Evolutionary conservation across 2,797 vertebrate genomes (phyloP).

Genomic region (Coendou prehensilis): DNA sequence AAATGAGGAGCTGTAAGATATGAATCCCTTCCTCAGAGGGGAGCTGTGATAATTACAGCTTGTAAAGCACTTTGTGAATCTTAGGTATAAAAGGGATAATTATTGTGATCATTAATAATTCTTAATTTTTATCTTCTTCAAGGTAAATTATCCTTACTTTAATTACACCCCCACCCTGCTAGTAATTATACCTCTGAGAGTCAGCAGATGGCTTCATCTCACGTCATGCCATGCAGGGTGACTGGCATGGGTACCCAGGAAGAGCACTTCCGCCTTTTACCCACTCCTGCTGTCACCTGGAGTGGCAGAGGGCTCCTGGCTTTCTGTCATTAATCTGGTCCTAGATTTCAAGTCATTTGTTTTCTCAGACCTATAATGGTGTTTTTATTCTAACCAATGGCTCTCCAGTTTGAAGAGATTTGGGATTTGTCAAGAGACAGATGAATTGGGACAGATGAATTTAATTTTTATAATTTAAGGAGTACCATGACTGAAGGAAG

Average conservation of each 20-base stretch:
- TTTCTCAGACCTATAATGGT: slow-evolving; percentile 31
- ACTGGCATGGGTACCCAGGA: not conserved
- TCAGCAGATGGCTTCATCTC: slow-evolving; percentile 84
- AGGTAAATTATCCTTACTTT: slow-evolving; percentile 84
- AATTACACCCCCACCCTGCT: slow-evolving; percentile 86
- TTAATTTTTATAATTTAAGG: slow-evolving; percentile 49
- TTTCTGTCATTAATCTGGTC: slow-evolving; percentile 22
- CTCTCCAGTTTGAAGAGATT: not conserved
- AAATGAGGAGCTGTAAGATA: slow-evolving; percentile 73
- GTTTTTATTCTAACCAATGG: slow-evolving; percentile 36
- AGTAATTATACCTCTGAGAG: slow-evolving; percentile 87
- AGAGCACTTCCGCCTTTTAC: slow-evolving; percentile 5
- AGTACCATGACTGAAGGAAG: slow-evolving; percentile 12
- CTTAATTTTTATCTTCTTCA: slow-evolving; percentile 87
- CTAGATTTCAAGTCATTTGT: slow-evolving; percentile 20
- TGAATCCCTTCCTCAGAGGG: slow-evolving; percentile 80
- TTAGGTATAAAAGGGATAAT: slow-evolving; percentile 79
- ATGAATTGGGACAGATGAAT: slow-evolving; percentile 1
- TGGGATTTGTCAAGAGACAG: slow-evolving; percentile 44
- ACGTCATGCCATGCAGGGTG: slow-evolving; percentile 72
- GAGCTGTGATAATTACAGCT: slow-evolving; percentile 86
- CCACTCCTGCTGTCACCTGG: not conserved
- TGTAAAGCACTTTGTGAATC: slow-evolving; percentile 85
- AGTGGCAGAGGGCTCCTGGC: not conserved
- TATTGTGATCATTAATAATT: slow-evolving; percentile 80